phyloP scores from a whole-genome alignment of 1,140 invertebrate genomes.

The Antheraea mylitta region DNA sequence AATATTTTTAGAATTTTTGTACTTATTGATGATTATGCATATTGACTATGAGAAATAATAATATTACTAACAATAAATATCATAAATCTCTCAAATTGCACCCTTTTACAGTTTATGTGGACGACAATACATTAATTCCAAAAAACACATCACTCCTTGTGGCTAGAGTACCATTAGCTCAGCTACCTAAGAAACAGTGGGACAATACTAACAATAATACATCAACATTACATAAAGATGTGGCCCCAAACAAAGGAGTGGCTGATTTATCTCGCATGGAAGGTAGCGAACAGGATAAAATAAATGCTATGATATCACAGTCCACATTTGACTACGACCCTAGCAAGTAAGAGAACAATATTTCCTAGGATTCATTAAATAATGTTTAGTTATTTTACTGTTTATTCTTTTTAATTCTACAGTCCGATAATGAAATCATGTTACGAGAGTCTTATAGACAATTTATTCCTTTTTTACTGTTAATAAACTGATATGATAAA shows the following conservation, averaged over 20 bases:
- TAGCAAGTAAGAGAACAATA: slow-evolving; percentile 88
- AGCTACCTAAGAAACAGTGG: slow-evolving; percentile 88
- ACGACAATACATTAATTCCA: slow-evolving; percentile 94
- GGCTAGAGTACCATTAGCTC: slow-evolving; percentile 91
- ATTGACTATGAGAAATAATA: too few relatives aligned
- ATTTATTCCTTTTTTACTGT: too few relatives aligned
- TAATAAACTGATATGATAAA: too few relatives aligned
- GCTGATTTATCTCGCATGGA: slow-evolving; percentile 94
- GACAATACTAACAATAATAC: slow-evolving; percentile 74
- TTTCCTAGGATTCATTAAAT: background rate
- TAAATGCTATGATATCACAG: slow-evolving; percentile 97
- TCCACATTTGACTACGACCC: slow-evolving; percentile 98
- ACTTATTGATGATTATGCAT: too few relatives aligned
- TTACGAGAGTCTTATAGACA: too few relatives aligned
- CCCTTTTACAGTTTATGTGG: slow-evolving; percentile 90
- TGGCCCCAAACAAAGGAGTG: slow-evolving; percentile 79
- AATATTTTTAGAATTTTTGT: too few relatives aligned
- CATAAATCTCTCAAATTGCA: background rate
- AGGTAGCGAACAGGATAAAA: slow-evolving; percentile 97
- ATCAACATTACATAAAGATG: slow-evolving; percentile 65
- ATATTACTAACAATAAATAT: background rate
- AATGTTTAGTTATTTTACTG: background rate
- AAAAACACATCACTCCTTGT: slow-evolving; percentile 99
- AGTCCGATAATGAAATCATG: too few relatives aligned
- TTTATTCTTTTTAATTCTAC: background rate